Percentiles rank a stretch among this genome's conserved stretches.
phyloP scores from a whole-genome alignment of 2,888 invertebrate genomes.

The Sesia bembeciformis region DNA sequence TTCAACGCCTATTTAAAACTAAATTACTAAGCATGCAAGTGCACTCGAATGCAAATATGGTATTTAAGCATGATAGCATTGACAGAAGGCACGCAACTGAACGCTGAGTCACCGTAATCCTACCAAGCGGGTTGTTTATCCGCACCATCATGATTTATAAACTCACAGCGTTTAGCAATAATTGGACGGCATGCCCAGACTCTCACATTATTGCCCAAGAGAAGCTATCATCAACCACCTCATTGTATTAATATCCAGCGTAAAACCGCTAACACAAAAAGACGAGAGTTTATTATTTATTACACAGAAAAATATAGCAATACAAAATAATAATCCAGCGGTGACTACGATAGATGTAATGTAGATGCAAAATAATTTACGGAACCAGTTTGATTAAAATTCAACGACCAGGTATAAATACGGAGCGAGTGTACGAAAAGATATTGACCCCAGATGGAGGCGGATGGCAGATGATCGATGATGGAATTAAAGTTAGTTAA shows the following conservation, averaged over 20 bases:
- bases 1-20: background rate
- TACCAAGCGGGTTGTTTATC: background rate
- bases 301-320: slow-evolving; percentile 3
- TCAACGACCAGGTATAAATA: slow-evolving; percentile 38
- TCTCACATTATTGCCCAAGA: slow-evolving; percentile 29
- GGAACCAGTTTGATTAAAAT: slow-evolving; percentile 54
- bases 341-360: slow-evolving; percentile 9
- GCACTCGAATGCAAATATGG: background rate
- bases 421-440: slow-evolving; percentile 46
- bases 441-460: slow-evolving; percentile 60
- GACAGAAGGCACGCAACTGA: background rate
- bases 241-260: slow-evolving; percentile 24
- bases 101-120: background rate
- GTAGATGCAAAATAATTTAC: slow-evolving; percentile 24
- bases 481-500: slow-evolving; percentile 45
- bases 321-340: slow-evolving; percentile 9
- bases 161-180: slow-evolving; percentile 39
- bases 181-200: slow-evolving; percentile 30
- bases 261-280: slow-evolving; percentile 7
- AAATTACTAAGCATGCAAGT: background rate
- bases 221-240: slow-evolving; percentile 34
- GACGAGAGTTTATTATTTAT: background rate
- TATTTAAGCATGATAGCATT: background rate
- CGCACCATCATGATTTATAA: slow-evolving; percentile 28
- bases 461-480: slow-evolving; percentile 65